phyloP scores from a whole-genome alignment of 2,113 vertebrate species.

The Podilymbus podiceps region DNA sequence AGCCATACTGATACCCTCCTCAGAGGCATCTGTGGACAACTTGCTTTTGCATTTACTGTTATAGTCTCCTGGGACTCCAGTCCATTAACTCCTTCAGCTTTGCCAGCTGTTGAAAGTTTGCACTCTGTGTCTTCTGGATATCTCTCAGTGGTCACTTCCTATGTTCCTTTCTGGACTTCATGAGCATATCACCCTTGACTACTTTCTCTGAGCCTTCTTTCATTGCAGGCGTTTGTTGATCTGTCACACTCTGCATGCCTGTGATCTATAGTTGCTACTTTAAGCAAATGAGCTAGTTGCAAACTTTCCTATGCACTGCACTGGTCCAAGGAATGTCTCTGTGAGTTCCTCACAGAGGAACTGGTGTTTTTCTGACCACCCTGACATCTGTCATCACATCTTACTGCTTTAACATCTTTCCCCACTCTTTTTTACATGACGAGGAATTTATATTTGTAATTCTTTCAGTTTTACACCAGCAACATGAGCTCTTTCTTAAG shows the following conservation, averaged over 20 bases:
- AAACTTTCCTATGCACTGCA: background rate
- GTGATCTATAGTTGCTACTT: background rate
- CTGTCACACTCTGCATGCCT: background rate
- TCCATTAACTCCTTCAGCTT: background rate
- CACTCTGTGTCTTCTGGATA: background rate
- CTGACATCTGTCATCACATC: background rate
- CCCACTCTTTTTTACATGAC: background rate
- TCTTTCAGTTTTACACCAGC: background rate
- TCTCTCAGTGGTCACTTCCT: background rate
- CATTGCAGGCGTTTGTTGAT: background rate
- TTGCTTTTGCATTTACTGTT: background rate
- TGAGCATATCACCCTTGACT: background rate
- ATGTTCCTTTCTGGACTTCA: background rate
- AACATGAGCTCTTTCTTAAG: background rate
- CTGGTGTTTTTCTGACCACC: background rate
- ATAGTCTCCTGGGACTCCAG: background rate
- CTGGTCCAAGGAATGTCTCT: background rate
- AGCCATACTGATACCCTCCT: background rate
- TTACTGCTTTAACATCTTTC: background rate
- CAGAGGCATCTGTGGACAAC: background rate
- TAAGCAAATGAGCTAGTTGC: background rate
- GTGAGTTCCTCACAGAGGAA: background rate
- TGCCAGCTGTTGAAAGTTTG: background rate
- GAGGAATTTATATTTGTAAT: background rate
- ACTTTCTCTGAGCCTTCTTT: background rate